Percentiles rank a stretch among this genome's conserved stretches.
These are phyloP conservation scores for Onthophagus taurus DNA, from an alignment of 1,140 invertebrate species.

Conservation along the genomic window DNA sequence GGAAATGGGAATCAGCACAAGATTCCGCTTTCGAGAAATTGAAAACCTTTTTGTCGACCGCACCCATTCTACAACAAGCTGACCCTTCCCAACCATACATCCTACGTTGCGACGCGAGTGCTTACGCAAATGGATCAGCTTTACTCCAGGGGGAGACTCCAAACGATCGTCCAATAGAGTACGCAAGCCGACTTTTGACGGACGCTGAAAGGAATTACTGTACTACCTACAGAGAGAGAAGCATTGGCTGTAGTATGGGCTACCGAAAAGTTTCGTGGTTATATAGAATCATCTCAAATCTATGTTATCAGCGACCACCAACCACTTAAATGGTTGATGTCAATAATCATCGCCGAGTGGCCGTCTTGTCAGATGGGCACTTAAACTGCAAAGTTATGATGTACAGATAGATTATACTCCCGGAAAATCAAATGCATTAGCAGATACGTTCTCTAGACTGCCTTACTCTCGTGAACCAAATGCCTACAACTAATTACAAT, in stretches of 20 bases:
- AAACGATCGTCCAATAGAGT: not conserved
- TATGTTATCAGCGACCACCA: slow-evolving; percentile 16
- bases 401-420: slow-evolving; percentile 17
- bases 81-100: no score
- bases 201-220: slow-evolving; percentile 35
- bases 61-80: no score
- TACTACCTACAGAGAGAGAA: slow-evolving; percentile 37
- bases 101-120: no score
- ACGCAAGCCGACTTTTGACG: slow-evolving; percentile 18
- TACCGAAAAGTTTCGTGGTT: slow-evolving; percentile 34
- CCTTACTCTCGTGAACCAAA: slow-evolving; percentile 17
- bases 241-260: slow-evolving; percentile 37
- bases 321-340: slow-evolving; percentile 19
- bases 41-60: no score
- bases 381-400: slow-evolving; percentile 17
- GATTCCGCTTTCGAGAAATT: no score
- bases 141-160: not conserved
- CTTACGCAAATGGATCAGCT: no score
- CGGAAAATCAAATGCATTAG: slow-evolving; percentile 15
- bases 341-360: slow-evolving; percentile 21
- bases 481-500: slow-evolving; percentile 18
- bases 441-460: slow-evolving; percentile 16
- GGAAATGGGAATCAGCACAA: no score
- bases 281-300: no score
- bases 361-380: slow-evolving; percentile 24